Evolutionary conservation across 2,797 vertebrate species (phyloP), one percentile per base, ranked within the genome.

Genomic region (Scleropages formosus): DNA sequence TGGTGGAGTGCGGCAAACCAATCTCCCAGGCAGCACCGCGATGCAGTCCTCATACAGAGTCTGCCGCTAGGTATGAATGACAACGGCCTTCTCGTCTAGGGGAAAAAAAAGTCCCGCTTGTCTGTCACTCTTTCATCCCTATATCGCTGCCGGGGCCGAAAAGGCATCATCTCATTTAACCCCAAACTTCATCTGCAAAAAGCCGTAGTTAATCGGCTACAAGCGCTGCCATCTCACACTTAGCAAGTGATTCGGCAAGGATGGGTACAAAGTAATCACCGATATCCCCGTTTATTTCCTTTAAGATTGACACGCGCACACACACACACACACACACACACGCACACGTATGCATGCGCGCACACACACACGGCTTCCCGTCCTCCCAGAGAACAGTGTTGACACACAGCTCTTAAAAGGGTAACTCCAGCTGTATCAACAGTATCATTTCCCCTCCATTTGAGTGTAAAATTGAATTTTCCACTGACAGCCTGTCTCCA

Each of bases 51-150:
- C 95, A 93, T 94, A 96, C 94, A 96, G 95, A 95, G 94, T 94
- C 94, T 94, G 94, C 94, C 95, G 95, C 96, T 95, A 94, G 92
- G 95, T 95, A 96, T 97, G 96, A 98, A 98, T 98, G 97, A 98
- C 95, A 96, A 97, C 96, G 91, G 95, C 91, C 92, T 95, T 89
- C 90, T 94, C 94, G 95, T 89, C 86, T 90, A 86, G 80, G 77
- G 80, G 66, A 78, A 68, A 18, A 6, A 18, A 8, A 75, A 90
- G 91, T 90, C 93, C 92, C 89, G 91, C 94, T 95, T 78, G 47
- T 74, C 81, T 62, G 77, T 84, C 77, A 49, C 87, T 88, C 88
- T 90, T 87, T 82, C 89, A 26, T 79, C 77, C 84, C 84, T 79
- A 80, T 80, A 78, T 71, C 85, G 87, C 84, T 89, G 88, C 80